Percentiles rank a stretch among this genome's conserved stretches.
phyloP scores from a whole-genome alignment of 2,888 invertebrate species.

The Sinotaia quadrata region DNA sequence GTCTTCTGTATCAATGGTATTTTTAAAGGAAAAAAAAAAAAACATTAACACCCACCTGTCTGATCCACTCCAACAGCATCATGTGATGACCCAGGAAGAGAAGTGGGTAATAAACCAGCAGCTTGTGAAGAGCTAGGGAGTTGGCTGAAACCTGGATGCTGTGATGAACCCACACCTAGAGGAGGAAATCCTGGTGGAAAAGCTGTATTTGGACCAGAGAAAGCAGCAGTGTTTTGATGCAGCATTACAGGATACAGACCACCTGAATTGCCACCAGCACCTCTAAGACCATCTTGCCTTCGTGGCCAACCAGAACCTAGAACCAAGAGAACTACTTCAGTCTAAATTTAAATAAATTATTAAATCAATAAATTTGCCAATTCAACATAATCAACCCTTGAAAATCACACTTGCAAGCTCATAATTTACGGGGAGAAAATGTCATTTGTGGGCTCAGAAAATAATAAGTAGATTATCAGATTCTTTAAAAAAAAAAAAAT shows the following conservation, averaged over 20 bases:
- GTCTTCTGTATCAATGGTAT: too few species aligned
- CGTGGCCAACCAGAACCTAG: constrained; percentile 6
- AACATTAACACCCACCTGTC: constrained; percentile 28
- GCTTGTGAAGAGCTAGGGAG: neutral
- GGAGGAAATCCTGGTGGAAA: constrained; percentile 2
- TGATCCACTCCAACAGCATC: constrained; percentile 26
- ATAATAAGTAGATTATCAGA: too few species aligned
- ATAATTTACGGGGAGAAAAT: too few species aligned
- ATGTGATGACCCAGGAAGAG: constrained; percentile 27
- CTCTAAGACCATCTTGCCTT: neutral
- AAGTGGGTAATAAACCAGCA: neutral
- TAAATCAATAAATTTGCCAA: too few species aligned
- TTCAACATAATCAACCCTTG: too few species aligned
- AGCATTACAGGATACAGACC: constrained; percentile 9
- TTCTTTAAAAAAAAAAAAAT: too few species aligned
- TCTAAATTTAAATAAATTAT: too few species aligned
- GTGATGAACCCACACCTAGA: neutral
- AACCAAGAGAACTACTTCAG: too few species aligned
- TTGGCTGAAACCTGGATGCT: neutral
- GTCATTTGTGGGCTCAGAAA: too few species aligned
- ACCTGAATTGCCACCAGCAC: neutral
- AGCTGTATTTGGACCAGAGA: neutral
- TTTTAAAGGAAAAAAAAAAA: constrained; percentile 2
- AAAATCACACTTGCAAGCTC: too few species aligned
- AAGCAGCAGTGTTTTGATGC: constrained; percentile 12